Conservation (phyloP, 2,888 invertebrate genomes). For the Priocnemis perturbator region DNA sequence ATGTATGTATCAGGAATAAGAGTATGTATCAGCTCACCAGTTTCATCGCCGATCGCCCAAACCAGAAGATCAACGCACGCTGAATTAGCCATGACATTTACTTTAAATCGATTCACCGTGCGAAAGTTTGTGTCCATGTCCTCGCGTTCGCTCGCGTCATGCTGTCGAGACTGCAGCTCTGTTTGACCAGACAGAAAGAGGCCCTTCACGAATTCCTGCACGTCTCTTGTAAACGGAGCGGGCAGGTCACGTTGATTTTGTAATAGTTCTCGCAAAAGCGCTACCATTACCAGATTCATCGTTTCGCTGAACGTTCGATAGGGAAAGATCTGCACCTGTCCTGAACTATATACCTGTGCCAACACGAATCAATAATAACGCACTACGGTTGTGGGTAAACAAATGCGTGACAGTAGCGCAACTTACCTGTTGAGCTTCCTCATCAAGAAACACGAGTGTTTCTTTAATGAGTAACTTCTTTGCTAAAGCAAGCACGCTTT, state of each 20-base stretch:
- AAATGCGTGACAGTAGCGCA: not conserved
- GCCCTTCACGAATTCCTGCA: constrained; percentile 91
- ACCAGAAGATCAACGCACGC: constrained; percentile 98
- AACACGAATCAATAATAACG: constrained; percentile 5
- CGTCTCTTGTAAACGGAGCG: constrained; percentile 92
- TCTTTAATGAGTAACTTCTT: constrained; percentile 93
- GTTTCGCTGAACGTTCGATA: constrained; percentile 97
- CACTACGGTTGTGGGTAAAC: not conserved
- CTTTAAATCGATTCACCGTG: constrained; percentile 92
- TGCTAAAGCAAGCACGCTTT: constrained; percentile 86
- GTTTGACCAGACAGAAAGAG: constrained; percentile 95
- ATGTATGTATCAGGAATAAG: no score
- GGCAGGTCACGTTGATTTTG: constrained; percentile 94
- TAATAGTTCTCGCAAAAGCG: constrained; percentile 91
- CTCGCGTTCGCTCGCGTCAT: constrained; percentile 89
- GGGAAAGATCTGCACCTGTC: constrained; percentile 84
- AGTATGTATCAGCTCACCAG: constrained; percentile 83
- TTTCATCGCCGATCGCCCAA: constrained; percentile 98
- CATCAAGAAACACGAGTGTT: constrained; percentile 87
- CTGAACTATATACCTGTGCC: constrained; percentile 76
- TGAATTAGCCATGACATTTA: constrained; percentile 97
- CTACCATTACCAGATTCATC: constrained; percentile 93
- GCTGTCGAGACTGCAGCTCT: constrained; percentile 90
- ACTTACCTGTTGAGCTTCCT: constrained; percentile 86
- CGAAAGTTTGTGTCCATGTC: constrained; percentile 88